Evolutionary conservation across 2,888 invertebrate genomes (phyloP), one percentile per base, ranked within the genome.

Genomic region (Syrista parreyssii): DNA sequence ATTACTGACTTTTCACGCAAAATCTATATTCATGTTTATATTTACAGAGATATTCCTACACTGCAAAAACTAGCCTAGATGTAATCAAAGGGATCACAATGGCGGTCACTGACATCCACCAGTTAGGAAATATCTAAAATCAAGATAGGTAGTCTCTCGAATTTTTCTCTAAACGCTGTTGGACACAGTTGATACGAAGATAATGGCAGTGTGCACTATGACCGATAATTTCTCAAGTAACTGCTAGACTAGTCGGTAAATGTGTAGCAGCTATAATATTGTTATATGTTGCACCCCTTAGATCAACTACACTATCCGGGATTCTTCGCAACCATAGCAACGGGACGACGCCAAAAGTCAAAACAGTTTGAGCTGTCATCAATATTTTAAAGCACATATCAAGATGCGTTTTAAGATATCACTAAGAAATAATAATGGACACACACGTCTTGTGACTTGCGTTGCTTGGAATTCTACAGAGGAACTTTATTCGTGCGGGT

Each of bases 391-490:
- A 30, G 71, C 30, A 30, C 3, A 6, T 71, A 32, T 32, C n/a
- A 35, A 73, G 86, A 98, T 98, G 97, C 95, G 96, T 91, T 93
- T 98, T 83, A 97, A 97, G 94, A 95, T 96, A 84, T 95, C 95
- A 71, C 92, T 96, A 80, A 95, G 95, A 84, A 96, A 96, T 88
- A 96, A 95, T 86, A 94, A 95, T 32, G 95, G 96, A 78, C 96
- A 97, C 91, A 92, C 92, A 80, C 96, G 96, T 85, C 94, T 96
- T n/a, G 96, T 97, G 15, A 96, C 97, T 80, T 98, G 98, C 91
- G 96, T 98, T 23, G 96, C 96, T 83, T 99, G 99, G 99, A 96
- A 96, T 90, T 97, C 96, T 85, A 95, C 97, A 36, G 98, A 99
- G 91, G 98, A 99, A 91, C 95, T 98, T 74, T 97, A 96, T 92